Percentiles rank a stretch among this genome's conserved stretches.
phyloP scores from a whole-genome alignment of 2,888 invertebrate genomes.

The Schrankia costaestrigalis region DNA sequence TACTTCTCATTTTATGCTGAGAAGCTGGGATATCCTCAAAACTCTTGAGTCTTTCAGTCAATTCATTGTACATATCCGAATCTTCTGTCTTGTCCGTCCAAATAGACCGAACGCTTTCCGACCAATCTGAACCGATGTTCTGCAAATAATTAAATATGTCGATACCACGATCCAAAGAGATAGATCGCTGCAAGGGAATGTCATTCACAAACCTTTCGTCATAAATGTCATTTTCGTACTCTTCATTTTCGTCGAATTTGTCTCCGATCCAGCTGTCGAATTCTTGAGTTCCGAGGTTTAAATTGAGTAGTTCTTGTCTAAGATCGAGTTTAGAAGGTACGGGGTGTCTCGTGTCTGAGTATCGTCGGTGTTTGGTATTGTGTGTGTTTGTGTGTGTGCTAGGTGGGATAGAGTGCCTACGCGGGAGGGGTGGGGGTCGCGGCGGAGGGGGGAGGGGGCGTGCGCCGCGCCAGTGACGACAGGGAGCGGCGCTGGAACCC shows the following conservation, averaged over 20 bases:
- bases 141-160: conserved; percentile 61
- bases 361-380: conserved; percentile 21
- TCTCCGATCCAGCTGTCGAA: conserved; percentile 62
- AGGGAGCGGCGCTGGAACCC: conserved; percentile 90
- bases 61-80: conserved; percentile 41
- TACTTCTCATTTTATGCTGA: conserved; percentile 60
- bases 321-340: conserved; percentile 51
- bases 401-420: conserved; percentile 61
- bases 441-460: conserved; percentile 79
- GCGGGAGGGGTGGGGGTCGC: conserved; percentile 66
- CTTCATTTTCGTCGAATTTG: conserved; percentile 49
- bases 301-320: conserved; percentile 58
- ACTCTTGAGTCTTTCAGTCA: conserved; percentile 53
- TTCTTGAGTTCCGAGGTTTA: conserved; percentile 56
- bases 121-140: conserved; percentile 54
- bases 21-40: conserved; percentile 71
- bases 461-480: conserved; percentile 82
- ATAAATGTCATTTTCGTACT: conserved; percentile 28
- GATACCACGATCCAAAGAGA: conserved; percentile 65
- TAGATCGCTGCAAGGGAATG: conserved; percentile 58
- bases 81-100: conserved; percentile 62
- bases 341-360: conserved; percentile 39
- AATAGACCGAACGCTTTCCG: conserved; percentile 46
- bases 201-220: conserved; percentile 54
- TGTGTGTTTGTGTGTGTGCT: conserved; percentile 5